Percentiles rank a stretch among this genome's conserved stretches.
phyloP scores from a whole-genome alignment of 2,888 invertebrate species.

The Gisinianus flammeolus region DNA sequence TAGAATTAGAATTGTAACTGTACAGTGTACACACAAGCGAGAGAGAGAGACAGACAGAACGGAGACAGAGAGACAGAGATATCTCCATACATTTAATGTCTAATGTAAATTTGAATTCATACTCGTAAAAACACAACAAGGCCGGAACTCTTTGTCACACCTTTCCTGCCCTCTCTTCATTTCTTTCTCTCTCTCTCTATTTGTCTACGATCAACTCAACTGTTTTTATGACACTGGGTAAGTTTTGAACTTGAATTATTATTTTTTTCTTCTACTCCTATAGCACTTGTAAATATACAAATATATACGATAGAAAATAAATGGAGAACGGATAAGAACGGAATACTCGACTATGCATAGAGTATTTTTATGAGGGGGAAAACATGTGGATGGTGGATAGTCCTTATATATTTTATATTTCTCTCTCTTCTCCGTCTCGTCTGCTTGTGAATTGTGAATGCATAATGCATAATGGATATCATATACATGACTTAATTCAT shows the following conservation, averaged over 20 bases:
- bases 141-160: constrained; percentile 38
- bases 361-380: too few species aligned
- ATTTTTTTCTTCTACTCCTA: neutral
- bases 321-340: too few species aligned
- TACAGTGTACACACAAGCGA: neutral
- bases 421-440: too few species aligned
- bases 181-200: neutral
- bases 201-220: neutral
- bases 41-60: too few species aligned
- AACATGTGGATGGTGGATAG: too few species aligned
- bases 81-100: constrained; percentile 12
- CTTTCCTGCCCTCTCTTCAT: constrained; percentile 21
- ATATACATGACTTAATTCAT: neutral
- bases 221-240: neutral
- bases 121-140: constrained; percentile 16
- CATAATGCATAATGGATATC: neutral
- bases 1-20: too few species aligned
- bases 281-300: neutral
- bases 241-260: constrained; percentile 8
- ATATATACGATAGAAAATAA: too few species aligned
- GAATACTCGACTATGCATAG: too few species aligned
- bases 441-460: too few species aligned
- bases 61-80: neutral
- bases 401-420: too few species aligned
- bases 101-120: neutral